Base-by-base conservation (phyloP, 2,113 vertebrate species). In the Alethe castanea region DNA sequence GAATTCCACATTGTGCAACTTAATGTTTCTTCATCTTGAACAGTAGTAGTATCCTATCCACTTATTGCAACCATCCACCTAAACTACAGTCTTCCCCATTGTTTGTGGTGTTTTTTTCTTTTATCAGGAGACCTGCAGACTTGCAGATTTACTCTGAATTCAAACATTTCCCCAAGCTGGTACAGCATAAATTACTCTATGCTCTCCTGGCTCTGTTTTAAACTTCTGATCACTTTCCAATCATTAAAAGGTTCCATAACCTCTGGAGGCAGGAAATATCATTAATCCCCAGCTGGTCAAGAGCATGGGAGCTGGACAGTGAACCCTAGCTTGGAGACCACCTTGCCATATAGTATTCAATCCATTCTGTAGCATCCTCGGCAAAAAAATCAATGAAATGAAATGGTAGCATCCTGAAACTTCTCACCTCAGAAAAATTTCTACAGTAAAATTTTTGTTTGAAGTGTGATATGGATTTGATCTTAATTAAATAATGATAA, bases 221-320 rank as follows among this genome's bases (percentile, higher is more conserved):
- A 87, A 19, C 9, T 67, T 28, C 19, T 60, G 35, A 38, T 69
- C 19, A 44, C 48, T 38, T 57, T 60, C 36, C 22, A 52, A 2
- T 8, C 8, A 31, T 69, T n/a, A 81, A 40, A 69, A 36, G 14
- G 7, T 20, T 81, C 14, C 36, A 60, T 16, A 76, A 24, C 5
- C 6, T 20, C 60, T 26, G 9, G 8, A 31, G 73, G 28, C 8
- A 53, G n/a, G 42, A 70, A 61, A 52, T 8, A 65, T 8, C 31
- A 24, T 29, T 35, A 24, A 79, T 4, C 2, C 7, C 1, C 20
- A 60, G 11, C 29, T 48, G 6, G 5, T 26, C 0, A 2, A 23
- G 33, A 12, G 6, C 13, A 28, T 23, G 15, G 16, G 20, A 84
- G 26, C 8, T 14, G 6, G 53, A 31, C 14, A 40, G 14, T 18